Base-by-base conservation (phyloP, 1,140 invertebrate genomes). In the Ceratina australensis region DNA sequence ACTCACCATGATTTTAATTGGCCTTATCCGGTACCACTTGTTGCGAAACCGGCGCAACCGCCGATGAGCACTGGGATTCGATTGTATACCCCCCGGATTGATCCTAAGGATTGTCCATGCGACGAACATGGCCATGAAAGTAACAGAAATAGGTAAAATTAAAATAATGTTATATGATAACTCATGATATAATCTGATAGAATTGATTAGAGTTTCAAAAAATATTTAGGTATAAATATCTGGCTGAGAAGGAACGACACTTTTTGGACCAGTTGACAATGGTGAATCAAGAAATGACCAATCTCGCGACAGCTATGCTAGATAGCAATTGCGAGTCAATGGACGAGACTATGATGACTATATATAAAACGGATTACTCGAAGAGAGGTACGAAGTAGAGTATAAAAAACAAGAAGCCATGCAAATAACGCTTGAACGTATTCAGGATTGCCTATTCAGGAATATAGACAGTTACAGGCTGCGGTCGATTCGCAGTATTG, bases 321-420 rank as follows among this genome's bases (percentile, higher is more conserved):
- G 93, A 94, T 60, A 93, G 93, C 84, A 92, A 91, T 0, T 94
- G 93, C 78, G 93, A 94, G 76, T 91, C 91, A 63, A 89, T 93
- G 15, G 93, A 95, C 76, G 93, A 91, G 22, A 93, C 93, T 86
- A 94, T 94, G 93, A 89, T 91, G 42, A 94, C 93, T 7, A 93
- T 94, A 83, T 95, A 94, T 81, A 93, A 94, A 88, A 92, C 92
- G 0, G 94, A 94, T 63, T 94, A 91, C 78, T 90, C 91, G 50
- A 94, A 94, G 87, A 90, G 93, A 92, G 93, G 94, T 93, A 72
- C 89, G 56, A 26, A 71, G 33, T 0, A 24, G 5, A 42, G 10
- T 42, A n/a, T 49, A 20, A 78, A 42, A 7, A 52, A 26, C 2
- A 33, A 61, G 2, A 47, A 57, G 65, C 26, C 59, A n/a, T 63